A percentile compares a stretch with the other conserved stretches of the same genome.
phyloP scores from a whole-genome alignment of 2,888 invertebrate genomes.

The Orthonevra nobilis region DNA sequence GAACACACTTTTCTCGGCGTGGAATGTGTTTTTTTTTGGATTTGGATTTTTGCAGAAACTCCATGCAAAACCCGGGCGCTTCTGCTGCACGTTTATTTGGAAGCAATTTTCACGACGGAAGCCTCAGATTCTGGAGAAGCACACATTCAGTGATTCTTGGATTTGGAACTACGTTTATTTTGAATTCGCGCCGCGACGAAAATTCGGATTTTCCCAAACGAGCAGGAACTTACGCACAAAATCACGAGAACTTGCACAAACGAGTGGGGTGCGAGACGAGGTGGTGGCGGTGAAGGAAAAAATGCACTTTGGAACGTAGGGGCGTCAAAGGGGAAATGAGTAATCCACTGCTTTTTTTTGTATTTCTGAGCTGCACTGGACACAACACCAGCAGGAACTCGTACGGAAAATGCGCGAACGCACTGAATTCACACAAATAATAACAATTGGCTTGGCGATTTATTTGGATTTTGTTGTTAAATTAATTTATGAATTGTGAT shows the following conservation, averaged over 20 bases:
- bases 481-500: too few relatives aligned
- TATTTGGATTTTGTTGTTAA: conserved; percentile 9
- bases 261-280: conserved; percentile 2
- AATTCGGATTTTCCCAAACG: neutral
- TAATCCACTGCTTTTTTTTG: conserved; percentile 41
- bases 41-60: conserved; percentile 34
- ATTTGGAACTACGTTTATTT: neutral
- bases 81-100: conserved; percentile 10
- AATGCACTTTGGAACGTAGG: conserved; percentile 66
- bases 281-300: conserved; percentile 48
- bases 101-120: neutral
- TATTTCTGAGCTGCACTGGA: conserved; percentile 26
- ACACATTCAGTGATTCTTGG: neutral
- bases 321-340: conserved; percentile 49
- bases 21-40: conserved; percentile 48
- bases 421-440: conserved; percentile 15
- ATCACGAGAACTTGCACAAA: conserved; percentile 27
- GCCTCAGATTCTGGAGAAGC: neutral
- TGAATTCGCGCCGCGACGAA: neutral
- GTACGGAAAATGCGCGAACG: neutral
- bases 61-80: neutral
- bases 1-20: conserved; percentile 19
- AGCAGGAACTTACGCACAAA: conserved; percentile 39
- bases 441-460: conserved; percentile 1
- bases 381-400: conserved; percentile 26